phyloP scores from a whole-genome alignment of 2,113 vertebrate species.

The Rhombomys opimus region DNA sequence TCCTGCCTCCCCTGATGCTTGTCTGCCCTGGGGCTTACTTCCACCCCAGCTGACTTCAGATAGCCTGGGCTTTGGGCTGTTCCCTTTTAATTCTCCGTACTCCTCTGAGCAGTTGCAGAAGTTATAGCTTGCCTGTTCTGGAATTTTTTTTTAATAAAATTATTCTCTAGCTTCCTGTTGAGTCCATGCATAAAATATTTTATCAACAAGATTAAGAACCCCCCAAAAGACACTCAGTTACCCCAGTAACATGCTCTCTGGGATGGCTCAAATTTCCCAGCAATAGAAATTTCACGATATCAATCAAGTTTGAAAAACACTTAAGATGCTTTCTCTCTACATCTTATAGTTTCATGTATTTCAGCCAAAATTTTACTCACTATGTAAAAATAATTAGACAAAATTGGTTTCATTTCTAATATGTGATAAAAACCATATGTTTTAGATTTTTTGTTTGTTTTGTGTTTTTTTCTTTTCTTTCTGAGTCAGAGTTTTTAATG shows the following conservation, averaged over 20 bases:
- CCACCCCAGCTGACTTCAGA: not conserved
- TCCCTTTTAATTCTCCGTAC: not conserved
- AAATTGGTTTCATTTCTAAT: not conserved
- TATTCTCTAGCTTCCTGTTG: not conserved
- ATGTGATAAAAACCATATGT: not conserved
- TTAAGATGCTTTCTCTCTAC: not conserved
- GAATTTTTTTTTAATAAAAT: not conserved
- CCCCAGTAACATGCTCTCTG: not conserved
- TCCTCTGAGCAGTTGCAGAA: not conserved
- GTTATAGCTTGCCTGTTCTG: not conserved
- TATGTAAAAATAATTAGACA: not conserved
- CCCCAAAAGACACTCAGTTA: not conserved
- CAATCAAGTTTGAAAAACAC: not conserved
- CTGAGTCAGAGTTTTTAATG: not conserved
- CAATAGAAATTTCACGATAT: not conserved
- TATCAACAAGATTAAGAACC: not conserved
- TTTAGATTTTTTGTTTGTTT: not conserved
- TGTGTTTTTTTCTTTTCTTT: not conserved
- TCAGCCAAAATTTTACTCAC: not conserved
- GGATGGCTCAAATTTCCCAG: not conserved
- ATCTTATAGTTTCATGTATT: not conserved
- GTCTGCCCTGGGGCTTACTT: not conserved
- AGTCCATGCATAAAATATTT: not conserved
- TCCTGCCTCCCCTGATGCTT: too few species aligned
- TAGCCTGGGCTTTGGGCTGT: not conserved